A percentile compares a stretch with the other conserved stretches of the same genome.
Evolutionary conservation across 1,140 invertebrate species (phyloP).

Genomic region (Lordiphosa stackelbergi): DNA sequence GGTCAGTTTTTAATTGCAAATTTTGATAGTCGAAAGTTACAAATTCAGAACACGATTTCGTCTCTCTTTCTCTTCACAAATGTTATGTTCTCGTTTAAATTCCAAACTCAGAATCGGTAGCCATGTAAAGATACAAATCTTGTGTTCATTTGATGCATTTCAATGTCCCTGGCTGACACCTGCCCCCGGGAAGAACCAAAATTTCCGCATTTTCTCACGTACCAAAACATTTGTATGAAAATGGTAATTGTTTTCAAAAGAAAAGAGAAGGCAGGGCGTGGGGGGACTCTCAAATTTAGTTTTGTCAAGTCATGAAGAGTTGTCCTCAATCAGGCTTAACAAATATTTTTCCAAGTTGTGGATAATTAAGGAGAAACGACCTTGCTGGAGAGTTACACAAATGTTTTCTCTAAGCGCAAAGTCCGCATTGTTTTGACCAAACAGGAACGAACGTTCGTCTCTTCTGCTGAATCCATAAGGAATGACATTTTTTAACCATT

Average conservation of each 20-base stretch:
- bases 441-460: no score
- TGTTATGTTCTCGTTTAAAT: conserved; percentile 41
- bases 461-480: no score
- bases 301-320: conserved; percentile 26
- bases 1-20: conserved; percentile 10
- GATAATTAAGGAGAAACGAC: no score
- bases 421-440: no score
- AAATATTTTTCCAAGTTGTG: no score
- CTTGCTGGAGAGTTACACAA: no score
- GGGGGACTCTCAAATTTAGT: conserved; percentile 19
- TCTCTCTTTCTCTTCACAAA: conserved; percentile 7
- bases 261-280: no score
- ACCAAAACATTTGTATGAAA: conserved; percentile 6
- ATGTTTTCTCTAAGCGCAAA: no score
- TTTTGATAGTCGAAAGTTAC: conserved; percentile 9
- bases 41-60: conserved; percentile 34
- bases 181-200: conserved; percentile 16
- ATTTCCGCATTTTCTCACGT: conserved; percentile 57
- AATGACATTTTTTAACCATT: conserved; percentile 53
- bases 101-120: conserved; percentile 24
- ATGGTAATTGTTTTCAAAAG: no score
- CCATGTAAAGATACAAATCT: conserved; percentile 19
- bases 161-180: conserved; percentile 35
- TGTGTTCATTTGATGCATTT: conserved; percentile 60
- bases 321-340: no score